Conservation (phyloP, 2,113 vertebrate species). For the Clupea harengus region DNA sequence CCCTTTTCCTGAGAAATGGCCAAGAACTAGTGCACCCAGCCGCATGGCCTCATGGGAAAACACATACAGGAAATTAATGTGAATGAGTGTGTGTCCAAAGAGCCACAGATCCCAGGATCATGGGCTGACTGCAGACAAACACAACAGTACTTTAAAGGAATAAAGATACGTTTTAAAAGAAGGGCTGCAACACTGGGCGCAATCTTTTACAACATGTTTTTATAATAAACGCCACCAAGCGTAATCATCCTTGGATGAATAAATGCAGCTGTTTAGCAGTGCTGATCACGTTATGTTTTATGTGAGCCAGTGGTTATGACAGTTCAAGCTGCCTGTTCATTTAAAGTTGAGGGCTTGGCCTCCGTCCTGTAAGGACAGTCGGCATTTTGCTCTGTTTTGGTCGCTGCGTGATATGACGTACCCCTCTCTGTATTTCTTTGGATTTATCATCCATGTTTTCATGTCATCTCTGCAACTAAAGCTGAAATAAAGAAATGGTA, state of each 20-base stretch:
- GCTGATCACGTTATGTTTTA: neutral
- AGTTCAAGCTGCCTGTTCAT: neutral
- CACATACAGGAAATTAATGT: neutral
- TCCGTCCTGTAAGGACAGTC: slow-evolving; percentile 61
- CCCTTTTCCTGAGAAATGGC: neutral
- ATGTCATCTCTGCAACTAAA: slow-evolving; percentile 75
- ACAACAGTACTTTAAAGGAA: neutral
- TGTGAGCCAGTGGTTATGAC: neutral
- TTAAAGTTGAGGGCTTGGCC: neutral
- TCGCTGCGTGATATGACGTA: slow-evolving; percentile 68
- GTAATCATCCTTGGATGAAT: neutral
- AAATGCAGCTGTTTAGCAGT: neutral
- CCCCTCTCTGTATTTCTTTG: slow-evolving; percentile 69
- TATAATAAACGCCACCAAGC: neutral
- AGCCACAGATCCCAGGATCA: neutral
- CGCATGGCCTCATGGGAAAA: neutral
- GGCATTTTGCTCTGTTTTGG: slow-evolving; percentile 71
- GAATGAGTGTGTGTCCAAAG: no score
- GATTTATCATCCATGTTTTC: slow-evolving; percentile 67
- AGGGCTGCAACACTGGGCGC: neutral
- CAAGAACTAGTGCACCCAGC: neutral
- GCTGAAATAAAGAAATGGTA: slow-evolving; percentile 73
- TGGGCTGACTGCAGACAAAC: neutral
- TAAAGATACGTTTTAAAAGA: neutral
- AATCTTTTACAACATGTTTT: slow-evolving; percentile 1